A percentile compares a stretch with the other conserved stretches of the same genome.
Conservation (phyloP, 2,797 vertebrate species). For the Monodelphis domestica region DNA sequence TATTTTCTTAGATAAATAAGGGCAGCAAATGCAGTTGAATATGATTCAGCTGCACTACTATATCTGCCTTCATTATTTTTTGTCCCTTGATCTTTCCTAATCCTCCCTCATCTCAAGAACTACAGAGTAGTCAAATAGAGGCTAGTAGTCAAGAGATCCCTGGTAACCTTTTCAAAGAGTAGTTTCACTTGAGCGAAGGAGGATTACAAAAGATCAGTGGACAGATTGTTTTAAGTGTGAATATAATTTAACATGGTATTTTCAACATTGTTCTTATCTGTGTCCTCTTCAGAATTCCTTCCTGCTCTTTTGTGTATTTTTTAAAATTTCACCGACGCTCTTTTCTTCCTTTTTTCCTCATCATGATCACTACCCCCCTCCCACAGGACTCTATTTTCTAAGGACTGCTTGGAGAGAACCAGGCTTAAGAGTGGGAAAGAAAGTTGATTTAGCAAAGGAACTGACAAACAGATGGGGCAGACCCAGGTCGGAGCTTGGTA, state of each 20-base stretch:
- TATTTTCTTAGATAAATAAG: neutral
- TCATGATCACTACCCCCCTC: neutral
- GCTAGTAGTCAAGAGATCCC: neutral
- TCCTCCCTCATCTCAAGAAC: neutral
- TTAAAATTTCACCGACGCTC: neutral
- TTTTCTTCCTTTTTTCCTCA: neutral
- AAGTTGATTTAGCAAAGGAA: neutral
- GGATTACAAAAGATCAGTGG: neutral
- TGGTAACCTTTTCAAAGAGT: neutral
- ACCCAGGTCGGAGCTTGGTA: neutral
- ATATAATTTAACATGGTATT: neutral
- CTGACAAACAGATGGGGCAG: neutral
- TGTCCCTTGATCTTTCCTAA: neutral
- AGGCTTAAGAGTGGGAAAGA: neutral
- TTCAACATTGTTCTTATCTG: neutral
- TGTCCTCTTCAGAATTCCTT: neutral
- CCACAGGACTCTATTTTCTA: neutral
- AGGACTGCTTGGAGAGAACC: neutral
- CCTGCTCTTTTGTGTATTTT: neutral
- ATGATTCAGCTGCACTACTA: neutral
- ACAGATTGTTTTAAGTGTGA: neutral
- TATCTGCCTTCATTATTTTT: neutral
- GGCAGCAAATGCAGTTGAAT: neutral
- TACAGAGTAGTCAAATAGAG: neutral
- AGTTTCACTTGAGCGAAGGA: neutral